Evolutionary conservation across 2,888 invertebrate species (phyloP).

Genomic region (Reticulitermes lucifugus): DNA sequence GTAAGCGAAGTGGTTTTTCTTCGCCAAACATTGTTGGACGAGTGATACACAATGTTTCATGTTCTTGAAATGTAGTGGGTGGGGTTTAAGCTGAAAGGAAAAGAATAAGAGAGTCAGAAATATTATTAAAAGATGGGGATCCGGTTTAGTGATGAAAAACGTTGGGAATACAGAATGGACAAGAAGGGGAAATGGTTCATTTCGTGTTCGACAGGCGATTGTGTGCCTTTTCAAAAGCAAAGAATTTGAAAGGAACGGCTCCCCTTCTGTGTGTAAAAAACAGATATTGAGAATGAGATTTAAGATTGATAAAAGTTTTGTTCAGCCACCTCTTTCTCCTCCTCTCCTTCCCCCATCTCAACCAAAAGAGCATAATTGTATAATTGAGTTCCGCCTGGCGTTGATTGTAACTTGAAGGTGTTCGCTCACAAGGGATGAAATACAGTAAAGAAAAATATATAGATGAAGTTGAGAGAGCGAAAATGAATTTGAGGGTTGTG

Average conservation of each 20-base stretch:
- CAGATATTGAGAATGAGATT: neutral
- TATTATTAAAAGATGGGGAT: neutral
- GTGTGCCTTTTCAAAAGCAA: neutral
- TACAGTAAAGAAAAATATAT: conserved; percentile 27
- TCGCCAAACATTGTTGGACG: neutral
- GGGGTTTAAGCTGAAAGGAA: neutral
- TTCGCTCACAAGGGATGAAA: conserved; percentile 37
- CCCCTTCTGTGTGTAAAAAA: conserved; percentile 1
- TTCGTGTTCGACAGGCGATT: neutral
- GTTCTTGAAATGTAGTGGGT: neutral
- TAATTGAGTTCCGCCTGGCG: conserved; percentile 48
- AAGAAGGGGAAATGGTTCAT: neutral
- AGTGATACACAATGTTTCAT: neutral
- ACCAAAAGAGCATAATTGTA: conserved; percentile 45
- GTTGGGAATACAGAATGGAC: neutral
- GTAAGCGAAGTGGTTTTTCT: too few relatives aligned
- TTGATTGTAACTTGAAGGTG: conserved; percentile 40
- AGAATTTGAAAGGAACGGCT: neutral
- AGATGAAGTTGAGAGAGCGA: conserved; percentile 5
- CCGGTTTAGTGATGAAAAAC: neutral
- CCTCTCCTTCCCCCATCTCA: too few relatives aligned
- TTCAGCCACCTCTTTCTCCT: neutral
- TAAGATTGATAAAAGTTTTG: conserved; percentile 47
- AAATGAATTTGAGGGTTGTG: neutral
- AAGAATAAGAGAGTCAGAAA: neutral